Evolutionary conservation across 2,797 vertebrate species (phyloP), one percentile per base, ranked within the genome.

Genomic region (Micrastur ruficollis): DNA sequence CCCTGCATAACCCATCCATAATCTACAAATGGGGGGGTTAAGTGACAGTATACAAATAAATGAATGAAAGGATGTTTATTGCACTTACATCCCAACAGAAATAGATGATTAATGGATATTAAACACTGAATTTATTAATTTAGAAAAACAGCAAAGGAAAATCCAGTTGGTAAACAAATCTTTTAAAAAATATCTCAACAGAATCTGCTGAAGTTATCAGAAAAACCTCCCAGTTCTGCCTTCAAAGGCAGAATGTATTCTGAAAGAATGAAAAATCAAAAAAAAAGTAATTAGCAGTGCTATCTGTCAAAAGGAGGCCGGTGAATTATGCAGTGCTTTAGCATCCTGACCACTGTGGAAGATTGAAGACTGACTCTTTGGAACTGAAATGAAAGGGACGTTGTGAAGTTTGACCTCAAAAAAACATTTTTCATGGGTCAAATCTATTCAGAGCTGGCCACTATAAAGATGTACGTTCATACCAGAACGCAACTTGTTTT

Each of bases 111-210:
- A 93, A 68, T 59, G 36, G 47, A 52, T 74, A 76, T 53, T 73
- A 76, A 90, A 50, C 9, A 52, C 29, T 21, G 53, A 59, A 19
- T 36, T 70, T 76, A 34, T 80, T 34, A 84, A 85, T 49, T 55
- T 63, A 38, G 62, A 10, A 66, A 95, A 68, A n/a, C 15, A 75
- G 8, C 22, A 65, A 53, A 66, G 31, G 56, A 76, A 96, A 96
- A 92, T 82, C 29, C 62, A 92, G 29, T 76, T 70, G 53, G 32
- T 80, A 96, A 96, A 91, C 27, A 90, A 94, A 79, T 22, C 25
- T 66, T 86, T 4, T 25, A 62, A 74, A 68, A 86, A 36, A 34
- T 22, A 78, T 44, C 80, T 90, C 42, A 56, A 59, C 6, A 29
- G 12, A 46, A 63, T 63, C 49, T 87, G 16, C 47, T 73, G 49